Evolutionary conservation across 2,888 invertebrate species (phyloP).

Genomic region (Agrochola macilenta): DNA sequence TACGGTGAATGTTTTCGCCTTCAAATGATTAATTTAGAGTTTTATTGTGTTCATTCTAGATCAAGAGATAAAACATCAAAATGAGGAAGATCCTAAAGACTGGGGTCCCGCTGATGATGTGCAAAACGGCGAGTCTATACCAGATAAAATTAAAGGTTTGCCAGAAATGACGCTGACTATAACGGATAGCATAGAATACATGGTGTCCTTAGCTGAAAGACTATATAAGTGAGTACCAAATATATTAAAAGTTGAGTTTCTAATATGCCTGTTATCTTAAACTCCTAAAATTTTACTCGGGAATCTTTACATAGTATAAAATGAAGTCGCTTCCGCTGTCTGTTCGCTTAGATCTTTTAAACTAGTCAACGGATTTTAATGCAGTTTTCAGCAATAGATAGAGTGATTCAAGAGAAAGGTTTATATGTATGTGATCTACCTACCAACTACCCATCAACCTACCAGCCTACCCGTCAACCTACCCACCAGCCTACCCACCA

Average conservation of each 20-base stretch:
- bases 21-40: no score
- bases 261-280: neutral
- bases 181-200: conserved; percentile 80
- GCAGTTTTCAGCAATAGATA: no score
- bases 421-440: no score
- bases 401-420: no score
- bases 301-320: no score
- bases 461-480: no score
- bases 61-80: conserved; percentile 42
- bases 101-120: conserved; percentile 51
- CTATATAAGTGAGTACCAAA: conserved; percentile 79
- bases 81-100: conserved; percentile 54
- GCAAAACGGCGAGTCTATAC: conserved; percentile 71
- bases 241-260: neutral
- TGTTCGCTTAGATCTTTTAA: no score
- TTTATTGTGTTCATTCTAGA: conserved; percentile 10
- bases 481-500: no score
- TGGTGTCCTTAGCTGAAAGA: conserved; percentile 80
- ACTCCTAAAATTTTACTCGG: neutral
- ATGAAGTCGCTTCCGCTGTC: no score
- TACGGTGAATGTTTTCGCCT: neutral
- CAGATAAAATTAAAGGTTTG: conserved; percentile 77
- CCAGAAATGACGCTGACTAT: conserved; percentile 81
- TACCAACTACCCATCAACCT: no score
- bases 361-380: no score